Percentiles rank a stretch among this genome's conserved stretches.
phyloP scores from a whole-genome alignment of 2,888 invertebrate genomes.

The Gymnoscelis rufifasciata region DNA sequence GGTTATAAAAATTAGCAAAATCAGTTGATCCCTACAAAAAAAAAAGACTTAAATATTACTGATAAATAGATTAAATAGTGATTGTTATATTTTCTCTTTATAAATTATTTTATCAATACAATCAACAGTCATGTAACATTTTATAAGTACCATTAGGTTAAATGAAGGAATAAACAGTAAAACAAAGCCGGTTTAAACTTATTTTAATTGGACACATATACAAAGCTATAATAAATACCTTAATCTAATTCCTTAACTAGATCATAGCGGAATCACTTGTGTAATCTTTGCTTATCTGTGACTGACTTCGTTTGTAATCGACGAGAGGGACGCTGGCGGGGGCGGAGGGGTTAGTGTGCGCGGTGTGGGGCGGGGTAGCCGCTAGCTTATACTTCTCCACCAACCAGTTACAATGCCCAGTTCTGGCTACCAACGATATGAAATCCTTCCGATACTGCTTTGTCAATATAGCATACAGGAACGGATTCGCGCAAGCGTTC shows the following conservation, averaged over 20 bases:
- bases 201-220: conserved; percentile 3
- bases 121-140: too few relatives aligned
- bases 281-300: conserved; percentile 56
- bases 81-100: too few relatives aligned
- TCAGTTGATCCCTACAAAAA: too few relatives aligned
- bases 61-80: too few relatives aligned
- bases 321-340: conserved; percentile 57
- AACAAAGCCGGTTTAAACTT: not conserved
- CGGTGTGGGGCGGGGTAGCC: conserved; percentile 65
- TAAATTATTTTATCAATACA: too few relatives aligned
- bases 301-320: conserved; percentile 55
- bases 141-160: not conserved
- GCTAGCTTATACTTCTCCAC: conserved; percentile 62
- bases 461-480: conserved; percentile 93
- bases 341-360: conserved; percentile 62
- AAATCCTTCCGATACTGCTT: conserved; percentile 91
- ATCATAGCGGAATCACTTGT: conserved; percentile 40
- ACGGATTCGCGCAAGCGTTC: conserved; percentile 95
- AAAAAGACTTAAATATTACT: too few relatives aligned
- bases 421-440: conserved; percentile 82
- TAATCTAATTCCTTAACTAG: conserved; percentile 31
- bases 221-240: conserved; percentile 49
- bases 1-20: too few relatives aligned
- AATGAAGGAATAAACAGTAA: not conserved
- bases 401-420: conserved; percentile 66